Evolutionary conservation across 2,888 invertebrate species (phyloP).

Genomic region (Rhingia campestris): DNA sequence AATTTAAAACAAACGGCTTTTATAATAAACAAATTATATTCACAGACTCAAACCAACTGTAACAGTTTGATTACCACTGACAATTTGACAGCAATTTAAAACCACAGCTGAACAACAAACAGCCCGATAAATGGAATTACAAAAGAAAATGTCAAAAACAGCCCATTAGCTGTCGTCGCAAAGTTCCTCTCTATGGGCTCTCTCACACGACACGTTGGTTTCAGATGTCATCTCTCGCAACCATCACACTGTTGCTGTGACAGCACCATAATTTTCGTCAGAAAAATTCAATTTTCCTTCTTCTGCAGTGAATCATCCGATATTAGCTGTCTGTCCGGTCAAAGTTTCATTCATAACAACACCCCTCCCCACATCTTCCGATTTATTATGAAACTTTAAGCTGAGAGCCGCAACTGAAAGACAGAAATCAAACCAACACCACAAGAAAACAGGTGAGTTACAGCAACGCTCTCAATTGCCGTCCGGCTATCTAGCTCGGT

Average conservation of each 20-base stretch:
- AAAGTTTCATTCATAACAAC: constrained; percentile 58
- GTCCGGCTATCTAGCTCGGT: constrained; percentile 33
- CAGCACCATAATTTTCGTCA: constrained; percentile 16
- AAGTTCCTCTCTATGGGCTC: constrained; percentile 9
- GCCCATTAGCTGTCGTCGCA: constrained; percentile 42
- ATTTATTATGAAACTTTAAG: constrained; percentile 58
- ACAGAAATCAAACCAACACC: constrained; percentile 13
- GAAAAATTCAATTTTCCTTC: constrained; percentile 22
- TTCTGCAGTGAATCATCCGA: constrained; percentile 57
- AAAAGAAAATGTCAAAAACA: constrained; percentile 62
- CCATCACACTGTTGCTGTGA: constrained; percentile 39
- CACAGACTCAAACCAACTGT: neutral
- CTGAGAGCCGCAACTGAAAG: constrained; percentile 23
- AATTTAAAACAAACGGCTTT: no score
- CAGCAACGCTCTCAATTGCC: constrained; percentile 3
- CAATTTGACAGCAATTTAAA: constrained; percentile 23
- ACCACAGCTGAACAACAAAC: neutral
- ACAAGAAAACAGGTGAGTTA: constrained; percentile 63
- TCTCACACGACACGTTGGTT: constrained; percentile 26
- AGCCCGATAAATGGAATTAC: neutral
- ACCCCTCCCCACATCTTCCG: constrained; percentile 8
- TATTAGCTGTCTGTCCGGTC: constrained; percentile 26
- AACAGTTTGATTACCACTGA: neutral
- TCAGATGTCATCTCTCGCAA: constrained; percentile 33
- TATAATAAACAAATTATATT: no score